Percentiles rank a stretch among this genome's conserved stretches.
phyloP scores from a whole-genome alignment of 1,140 invertebrate species.

The Drosophila kohkoa region DNA sequence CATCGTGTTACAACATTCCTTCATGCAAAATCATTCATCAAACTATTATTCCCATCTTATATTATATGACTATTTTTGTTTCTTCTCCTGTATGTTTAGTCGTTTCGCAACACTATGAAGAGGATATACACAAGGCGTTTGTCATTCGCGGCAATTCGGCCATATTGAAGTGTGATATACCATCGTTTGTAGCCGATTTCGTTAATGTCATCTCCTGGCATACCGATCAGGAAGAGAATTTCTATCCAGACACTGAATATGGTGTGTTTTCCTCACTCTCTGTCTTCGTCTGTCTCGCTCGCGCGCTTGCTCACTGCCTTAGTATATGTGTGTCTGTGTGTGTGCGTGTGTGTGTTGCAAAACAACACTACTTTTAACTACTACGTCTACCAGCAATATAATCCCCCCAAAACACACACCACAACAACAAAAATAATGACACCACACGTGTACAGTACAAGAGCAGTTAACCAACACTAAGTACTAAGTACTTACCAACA shows the following conservation, averaged over 20 bases:
- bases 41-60: constrained; percentile 31
- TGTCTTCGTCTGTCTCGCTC: constrained; percentile 9
- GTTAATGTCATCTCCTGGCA: constrained; percentile 95
- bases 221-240: constrained; percentile 90
- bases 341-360: constrained; percentile 57
- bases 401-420: constrained; percentile 32
- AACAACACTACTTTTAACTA: constrained; percentile 54
- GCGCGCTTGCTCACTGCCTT: not conserved
- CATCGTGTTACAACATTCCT: constrained; percentile 8
- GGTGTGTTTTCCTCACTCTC: constrained; percentile 85
- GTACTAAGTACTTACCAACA: constrained; percentile 62
- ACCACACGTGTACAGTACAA: constrained; percentile 52
- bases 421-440: constrained; percentile 20
- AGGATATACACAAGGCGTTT: constrained; percentile 96
- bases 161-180: constrained; percentile 95
- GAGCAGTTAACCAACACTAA: constrained; percentile 63
- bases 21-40: constrained; percentile 31
- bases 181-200: constrained; percentile 96
- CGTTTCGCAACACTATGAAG: constrained; percentile 94
- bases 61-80: constrained; percentile 57
- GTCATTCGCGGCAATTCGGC: constrained; percentile 96
- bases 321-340: constrained; percentile 30
- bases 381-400: constrained; percentile 12
- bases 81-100: constrained; percentile 86
- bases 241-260: constrained; percentile 88